Evolutionary conservation across 2,888 invertebrate genomes (phyloP), one percentile per base, ranked within the genome.

Genomic region (Hemaris fuciformis): DNA sequence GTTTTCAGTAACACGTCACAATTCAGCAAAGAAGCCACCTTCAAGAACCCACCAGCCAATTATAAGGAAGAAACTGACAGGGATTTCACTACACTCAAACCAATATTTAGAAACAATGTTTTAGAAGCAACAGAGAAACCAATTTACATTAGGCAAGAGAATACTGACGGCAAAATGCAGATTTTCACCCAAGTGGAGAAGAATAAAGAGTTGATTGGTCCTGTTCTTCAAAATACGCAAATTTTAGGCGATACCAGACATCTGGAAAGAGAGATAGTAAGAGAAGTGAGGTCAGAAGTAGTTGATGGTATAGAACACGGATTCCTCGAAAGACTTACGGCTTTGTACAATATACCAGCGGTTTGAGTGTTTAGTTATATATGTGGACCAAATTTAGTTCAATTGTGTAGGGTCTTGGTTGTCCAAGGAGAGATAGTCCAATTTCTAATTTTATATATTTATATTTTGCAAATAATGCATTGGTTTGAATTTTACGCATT

Each of bases 131-230:
- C 66, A 0, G 80, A 81, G 0, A 81, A 79, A 27, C 15, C 69
- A 0, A 71, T 69, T 0, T 78, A 57, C 8, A 31, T 69, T 18
- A 68, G 75, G 27, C 60, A 69, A 0, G 85, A 84, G 6, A 87
- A 84, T 58, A 87, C 89, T 0, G 91, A 91, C 57, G 91, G 90
- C 0, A 90, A 89, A 59, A 71, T 91, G 70, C 87, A 88, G 18
- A 81, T 89, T 1, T 90, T 78, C 64, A 88, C 88, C 0, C 86
- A 89, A 20, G 71, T 89, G 0, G 89, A 89, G 58, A 88, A 85
- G 43, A 68, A 57, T 25, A 84, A 83, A 42, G 81, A 81, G 0
- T 82, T 78, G 42, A 69, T 25, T 0, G 76, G 70, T 0, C 65
- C 80, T 0, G 75, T 80, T 10, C 77, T 80, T 5, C 68, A 74